Base-by-base conservation (phyloP, 2,888 invertebrate genomes). In the Blomia tropicalis region DNA sequence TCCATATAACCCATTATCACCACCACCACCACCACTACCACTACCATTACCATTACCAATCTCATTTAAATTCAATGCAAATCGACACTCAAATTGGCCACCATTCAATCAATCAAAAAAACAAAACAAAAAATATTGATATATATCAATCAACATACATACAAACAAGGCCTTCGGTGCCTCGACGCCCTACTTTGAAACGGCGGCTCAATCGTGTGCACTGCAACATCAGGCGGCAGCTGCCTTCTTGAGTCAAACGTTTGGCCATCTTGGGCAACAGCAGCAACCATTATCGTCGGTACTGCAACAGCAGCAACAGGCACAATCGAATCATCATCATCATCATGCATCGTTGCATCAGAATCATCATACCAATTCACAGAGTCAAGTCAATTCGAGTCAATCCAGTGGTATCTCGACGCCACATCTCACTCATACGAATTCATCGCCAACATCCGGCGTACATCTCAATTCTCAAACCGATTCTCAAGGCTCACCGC, bases 131-230 rank as follows among this genome's bases (percentile, higher is more conserved):
- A n/a, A n/a, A n/a, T n/a, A n/a, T n/a, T n/a, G n/a, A n/a, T n/a
- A n/a, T n/a, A n/a, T n/a, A n/a, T n/a, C 36, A 36, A 36, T 17
- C 36, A 36, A 7, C 36, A 36, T 17, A 7, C 7, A 7, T 19
- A 25, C 22, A 47, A 47, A 7, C 51, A 11, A 47, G 11, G 54
- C 54, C 54, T 7, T 54, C 25, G 54, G 22, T 30, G 54, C 54
- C 17, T 7, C 54, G 17, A 29, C 56, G 29, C n/a, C 56, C 25
- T 56, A 56, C 23, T 56, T 56, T 56, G 56, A 56, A 14, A 56
- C 56, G 22, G 51, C 51, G 29, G 56, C 56, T 27, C 56, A 56
- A 3, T 56, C 56, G 14, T 56, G 56, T 56, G 56, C 56, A n/a
- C 29, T 56, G n/a, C 56, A 56, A 23, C 56, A 54, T 19, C 54